Conservation (phyloP, 2,888 invertebrate species). For the Dicroscelio sp. region DNA sequence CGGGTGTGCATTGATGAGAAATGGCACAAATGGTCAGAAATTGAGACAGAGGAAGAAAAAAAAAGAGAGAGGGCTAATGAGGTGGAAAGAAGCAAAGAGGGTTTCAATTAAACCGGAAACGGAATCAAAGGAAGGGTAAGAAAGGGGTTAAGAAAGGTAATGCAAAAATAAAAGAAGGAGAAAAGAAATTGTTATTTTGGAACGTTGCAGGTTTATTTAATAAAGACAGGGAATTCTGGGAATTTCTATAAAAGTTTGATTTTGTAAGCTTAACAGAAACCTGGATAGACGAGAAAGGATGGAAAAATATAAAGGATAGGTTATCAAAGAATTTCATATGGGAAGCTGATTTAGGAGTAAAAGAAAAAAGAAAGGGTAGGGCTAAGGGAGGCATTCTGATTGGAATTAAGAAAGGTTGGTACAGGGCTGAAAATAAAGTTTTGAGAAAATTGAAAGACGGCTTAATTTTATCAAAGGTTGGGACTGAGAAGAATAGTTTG, state of each 20-base stretch:
- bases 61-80: too few relatives aligned
- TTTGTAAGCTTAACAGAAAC: constrained; percentile 73
- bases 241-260: constrained; percentile 60
- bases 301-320: neutral
- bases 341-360: neutral
- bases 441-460: neutral
- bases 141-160: neutral
- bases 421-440: neutral
- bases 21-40: too few relatives aligned
- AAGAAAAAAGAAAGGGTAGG: neutral
- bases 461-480: too few relatives aligned
- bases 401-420: neutral
- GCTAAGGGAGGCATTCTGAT: neutral
- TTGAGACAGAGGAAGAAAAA: neutral
- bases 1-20: too few relatives aligned
- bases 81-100: neutral
- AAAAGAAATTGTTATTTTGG: constrained; percentile 50
- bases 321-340: neutral
- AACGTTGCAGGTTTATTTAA: constrained; percentile 75
- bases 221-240: constrained; percentile 77
- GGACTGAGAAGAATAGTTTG: too few relatives aligned
- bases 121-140: too few relatives aligned
- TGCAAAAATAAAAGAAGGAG: neutral
- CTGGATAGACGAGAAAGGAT: constrained; percentile 74
- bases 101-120: neutral